Base-by-base conservation (phyloP, 2,797 vertebrate species). In the Gymnocypris eckloni region DNA sequence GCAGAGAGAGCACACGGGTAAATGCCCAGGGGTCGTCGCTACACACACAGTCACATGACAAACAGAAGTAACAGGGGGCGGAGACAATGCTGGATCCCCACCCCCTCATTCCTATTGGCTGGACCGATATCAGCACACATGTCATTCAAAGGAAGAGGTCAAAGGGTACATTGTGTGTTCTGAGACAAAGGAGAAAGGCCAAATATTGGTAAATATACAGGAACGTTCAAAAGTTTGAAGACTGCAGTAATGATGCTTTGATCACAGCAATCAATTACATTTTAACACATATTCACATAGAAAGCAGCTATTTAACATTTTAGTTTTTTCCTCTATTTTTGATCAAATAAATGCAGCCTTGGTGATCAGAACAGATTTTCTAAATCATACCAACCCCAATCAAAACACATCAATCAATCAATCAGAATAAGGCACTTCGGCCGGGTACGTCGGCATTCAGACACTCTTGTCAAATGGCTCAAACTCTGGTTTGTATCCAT, bases 1-100 rank as follows among this genome's bases (percentile, higher is more conserved):
- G 95, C 94, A 96, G 95, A 96, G 90, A 87, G 86, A 88, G 94
- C 93, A 97, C 94, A 96, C 93, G 94, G 93, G 92, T 95, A 95
- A 96, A 96, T 94, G 95, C 94, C 92, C 92, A 91, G 86, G 90
- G 90, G 87, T 71, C 75, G 86, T 92, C 91, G 92, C 88, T 91
- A 90, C 76, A 87, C 92, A 93, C 86, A 91, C 81, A 89, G 87
- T 90, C 89, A 93, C 87, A 90, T 87, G 75, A 88, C 91, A 88
- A 77, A 91, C 88, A 83, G 73, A 76, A 82, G 67, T 52, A 59
- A 69, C 50, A 81, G 64, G 67, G 77, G 77, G 86, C 50, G 73
- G 90, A 85, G 87, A 79, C 81, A 85, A 75, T 79, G 80, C 66
- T 72, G 64, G 85, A 91, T 81, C 54, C 67, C 56, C 64, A 6